phyloP scores from a whole-genome alignment of 2,113 vertebrate species.

The Ceuthmochares aereus region DNA sequence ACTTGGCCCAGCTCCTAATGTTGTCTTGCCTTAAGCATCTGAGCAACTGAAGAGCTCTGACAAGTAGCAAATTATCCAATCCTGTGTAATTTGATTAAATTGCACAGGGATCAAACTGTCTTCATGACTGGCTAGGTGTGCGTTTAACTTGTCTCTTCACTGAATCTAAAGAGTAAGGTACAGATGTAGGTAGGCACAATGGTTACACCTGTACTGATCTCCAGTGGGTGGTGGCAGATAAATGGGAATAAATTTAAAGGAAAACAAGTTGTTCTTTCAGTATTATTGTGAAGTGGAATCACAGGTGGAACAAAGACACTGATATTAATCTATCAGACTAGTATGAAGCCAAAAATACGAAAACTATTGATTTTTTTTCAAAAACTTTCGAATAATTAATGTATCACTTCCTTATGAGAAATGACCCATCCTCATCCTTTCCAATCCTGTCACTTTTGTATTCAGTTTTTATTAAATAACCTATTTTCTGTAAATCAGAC shows the following conservation, averaged over 20 bases:
- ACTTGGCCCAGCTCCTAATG: not conserved
- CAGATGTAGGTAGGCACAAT: not conserved
- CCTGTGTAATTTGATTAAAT: not conserved
- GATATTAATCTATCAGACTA: constrained; percentile 42
- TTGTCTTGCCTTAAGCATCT: not conserved
- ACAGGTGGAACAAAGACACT: constrained; percentile 8
- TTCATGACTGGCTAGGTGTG: not conserved
- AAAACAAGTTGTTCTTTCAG: not conserved
- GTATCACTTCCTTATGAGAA: constrained; percentile 49
- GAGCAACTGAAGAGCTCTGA: not conserved
- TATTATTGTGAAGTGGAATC: not conserved
- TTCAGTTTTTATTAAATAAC: constrained; percentile 30
- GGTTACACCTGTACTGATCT: not conserved
- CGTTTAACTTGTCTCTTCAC: not conserved
- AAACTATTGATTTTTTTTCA: constrained; percentile 60
- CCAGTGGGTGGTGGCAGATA: not conserved
- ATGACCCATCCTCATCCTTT: constrained; percentile 8
- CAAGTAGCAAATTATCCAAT: not conserved
- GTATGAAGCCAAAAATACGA: constrained; percentile 57
- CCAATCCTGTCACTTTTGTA: constrained; percentile 38
- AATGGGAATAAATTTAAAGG: not conserved
- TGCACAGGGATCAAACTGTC: not conserved
- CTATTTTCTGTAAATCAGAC: constrained; percentile 13
- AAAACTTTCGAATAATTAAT: constrained; percentile 42
- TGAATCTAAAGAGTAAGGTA: not conserved